Conservation (phyloP, 2,888 invertebrate genomes). For the Xylota segnis region DNA sequence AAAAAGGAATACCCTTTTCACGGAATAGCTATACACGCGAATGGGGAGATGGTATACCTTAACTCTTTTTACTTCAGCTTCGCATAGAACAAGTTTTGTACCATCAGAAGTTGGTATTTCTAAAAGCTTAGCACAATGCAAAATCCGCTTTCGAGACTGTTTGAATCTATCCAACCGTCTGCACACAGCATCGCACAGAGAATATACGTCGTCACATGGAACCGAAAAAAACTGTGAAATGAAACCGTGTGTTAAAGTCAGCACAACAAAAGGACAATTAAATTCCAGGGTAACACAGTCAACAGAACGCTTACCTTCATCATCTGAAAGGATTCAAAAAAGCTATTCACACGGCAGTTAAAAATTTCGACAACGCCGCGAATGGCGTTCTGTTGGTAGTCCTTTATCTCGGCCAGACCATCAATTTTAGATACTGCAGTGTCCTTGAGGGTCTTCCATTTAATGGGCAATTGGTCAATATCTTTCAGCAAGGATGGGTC, state of each 20-base stretch:
- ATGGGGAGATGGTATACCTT: constrained; percentile 86
- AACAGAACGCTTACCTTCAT: constrained; percentile 59
- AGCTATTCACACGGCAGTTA: constrained; percentile 89
- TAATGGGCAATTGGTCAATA: constrained; percentile 93
- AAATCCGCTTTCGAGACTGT: constrained; percentile 88
- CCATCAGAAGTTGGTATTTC: constrained; percentile 95
- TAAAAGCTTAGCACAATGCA: constrained; percentile 92
- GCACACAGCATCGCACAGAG: constrained; percentile 89
- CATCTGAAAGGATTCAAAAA: constrained; percentile 54
- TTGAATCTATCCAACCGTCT: constrained; percentile 88
- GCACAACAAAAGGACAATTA: constrained; percentile 54
- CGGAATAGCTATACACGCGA: constrained; percentile 29
- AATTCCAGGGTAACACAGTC: constrained; percentile 13
- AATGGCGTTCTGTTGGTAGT: constrained; percentile 93
- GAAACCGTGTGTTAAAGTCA: constrained; percentile 59
- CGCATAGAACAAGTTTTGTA: constrained; percentile 89
- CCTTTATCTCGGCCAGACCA: constrained; percentile 93
- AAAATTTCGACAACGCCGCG: constrained; percentile 92
- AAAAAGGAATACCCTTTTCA: constrained; percentile 41
- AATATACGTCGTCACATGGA: constrained; percentile 89
- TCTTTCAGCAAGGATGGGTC: constrained; percentile 91
- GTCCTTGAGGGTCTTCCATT: constrained; percentile 94
- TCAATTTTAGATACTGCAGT: constrained; percentile 93
- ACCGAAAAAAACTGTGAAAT: constrained; percentile 87
- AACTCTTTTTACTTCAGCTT: constrained; percentile 90